Base-by-base conservation (phyloP, 2,888 invertebrate species). In the Heliconius erato region DNA sequence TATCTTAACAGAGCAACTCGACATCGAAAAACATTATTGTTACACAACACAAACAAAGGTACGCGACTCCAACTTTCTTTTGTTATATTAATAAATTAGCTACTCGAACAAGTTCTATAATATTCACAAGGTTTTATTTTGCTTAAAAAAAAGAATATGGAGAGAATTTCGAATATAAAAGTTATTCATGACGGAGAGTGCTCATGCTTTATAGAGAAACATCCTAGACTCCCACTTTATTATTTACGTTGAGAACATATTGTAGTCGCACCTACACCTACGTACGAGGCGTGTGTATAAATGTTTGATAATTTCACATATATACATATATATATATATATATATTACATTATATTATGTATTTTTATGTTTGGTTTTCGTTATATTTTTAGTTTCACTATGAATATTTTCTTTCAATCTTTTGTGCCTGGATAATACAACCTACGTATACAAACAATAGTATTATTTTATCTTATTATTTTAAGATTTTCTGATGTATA, bases 11-110 rank as follows among this genome's bases (percentile, higher is more conserved):
- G 79, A 74, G 79, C 87, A 74, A 85, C 83, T n/a, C 85, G 84
- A 82, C 79, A 84, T 76, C 85, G 86, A 82, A 86, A 82, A 82
- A 84, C 85, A 35, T 63, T 84, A 69, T 72, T 67, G 72, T 80
- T 81, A 63, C 83, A 79, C 69, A 79, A 79, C 76, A 67, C 81
- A n/a, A 74, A 82, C 77, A 72, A 71, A 82, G 85, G 86, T 86
- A 28, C 40, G 78, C 65, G 16, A 77, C 26, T 28, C 44, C 67
- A 77, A 77, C 11, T 74, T 72, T 79, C 28, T 79, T 67, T 81
- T 32, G 9, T 40, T 40, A 76, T 63, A 23, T 63, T 63, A 76
- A 76, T 63, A 74, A 74, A 74, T 74, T 59, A 68, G 23, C 44
- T 68, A 23, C 44, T 44, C 49, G 32, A 28, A 35, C 79, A 68